Evolutionary conservation across 2,113 vertebrate genomes (phyloP).

Genomic region (Butastur rufipennis): DNA sequence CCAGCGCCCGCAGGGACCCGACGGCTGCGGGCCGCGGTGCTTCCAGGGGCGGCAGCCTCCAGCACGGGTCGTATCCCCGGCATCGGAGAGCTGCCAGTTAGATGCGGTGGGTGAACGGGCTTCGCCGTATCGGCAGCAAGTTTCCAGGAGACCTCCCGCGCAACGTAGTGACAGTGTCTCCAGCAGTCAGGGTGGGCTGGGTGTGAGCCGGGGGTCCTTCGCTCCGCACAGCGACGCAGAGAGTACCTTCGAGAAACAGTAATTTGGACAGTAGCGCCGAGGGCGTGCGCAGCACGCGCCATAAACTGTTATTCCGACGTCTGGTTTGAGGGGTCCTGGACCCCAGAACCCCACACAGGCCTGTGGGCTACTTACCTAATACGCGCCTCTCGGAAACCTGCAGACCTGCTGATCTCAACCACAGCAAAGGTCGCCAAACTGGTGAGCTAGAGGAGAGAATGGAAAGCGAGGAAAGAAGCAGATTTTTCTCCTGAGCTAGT

Average conservation of each 20-base stretch:
- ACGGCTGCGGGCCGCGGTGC: accelerated
- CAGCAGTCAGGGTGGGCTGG: background rate
- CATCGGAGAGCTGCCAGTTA: background rate
- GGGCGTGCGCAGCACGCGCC: accelerated
- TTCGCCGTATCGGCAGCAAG: background rate
- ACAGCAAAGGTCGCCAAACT: background rate
- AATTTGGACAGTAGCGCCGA: background rate
- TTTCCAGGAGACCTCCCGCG: background rate
- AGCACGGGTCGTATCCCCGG: accelerated
- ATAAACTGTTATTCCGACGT: background rate
- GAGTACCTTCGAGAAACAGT: background rate
- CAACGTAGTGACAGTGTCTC: background rate
- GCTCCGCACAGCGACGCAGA: no score
- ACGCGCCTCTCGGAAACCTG: background rate
- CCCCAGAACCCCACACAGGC: background rate
- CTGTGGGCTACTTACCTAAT: background rate
- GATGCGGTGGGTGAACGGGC: background rate
- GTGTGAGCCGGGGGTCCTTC: background rate
- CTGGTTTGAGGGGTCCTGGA: background rate
- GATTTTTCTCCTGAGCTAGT: background rate
- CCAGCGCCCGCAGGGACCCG: accelerated
- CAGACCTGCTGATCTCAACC: background rate
- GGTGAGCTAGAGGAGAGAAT: background rate
- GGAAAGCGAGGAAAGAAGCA: background rate
- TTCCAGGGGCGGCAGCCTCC: background rate